Evolutionary conservation across 2,113 vertebrate genomes (phyloP).

Genomic region (Rafetus swinhoei): DNA sequence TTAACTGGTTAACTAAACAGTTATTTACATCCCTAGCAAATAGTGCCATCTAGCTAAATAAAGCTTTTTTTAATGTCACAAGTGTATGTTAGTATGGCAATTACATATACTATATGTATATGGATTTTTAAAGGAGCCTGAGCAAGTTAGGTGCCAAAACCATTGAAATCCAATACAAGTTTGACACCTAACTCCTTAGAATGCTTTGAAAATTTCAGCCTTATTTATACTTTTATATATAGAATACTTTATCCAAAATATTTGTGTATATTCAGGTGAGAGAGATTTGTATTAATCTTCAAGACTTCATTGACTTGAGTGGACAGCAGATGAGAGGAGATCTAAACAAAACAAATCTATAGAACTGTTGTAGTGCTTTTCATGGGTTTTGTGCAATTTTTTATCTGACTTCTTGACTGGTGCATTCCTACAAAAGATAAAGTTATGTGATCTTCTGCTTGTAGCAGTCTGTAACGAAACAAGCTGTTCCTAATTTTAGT

Average conservation of each 20-base stretch:
- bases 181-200: neutral
- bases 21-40: too few species aligned
- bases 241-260: neutral
- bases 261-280: neutral
- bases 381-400: slow-evolving; percentile 20
- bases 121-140: too few species aligned
- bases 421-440: slow-evolving; percentile 36
- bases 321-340: too few species aligned
- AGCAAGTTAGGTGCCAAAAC: neutral
- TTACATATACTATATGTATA: neutral
- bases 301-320: too few species aligned
- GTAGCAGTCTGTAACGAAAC: slow-evolving; percentile 49
- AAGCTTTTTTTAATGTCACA: neutral
- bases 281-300: neutral
- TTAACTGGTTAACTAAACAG: too few species aligned
- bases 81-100: neutral
- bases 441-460: slow-evolving; percentile 26
- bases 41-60: neutral
- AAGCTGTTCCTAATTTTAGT: slow-evolving; percentile 69
- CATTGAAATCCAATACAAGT: neutral
- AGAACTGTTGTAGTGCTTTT: slow-evolving; percentile 12
- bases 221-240: neutral
- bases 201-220: neutral
- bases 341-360: too few species aligned
- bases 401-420: slow-evolving; percentile 34